Percentiles rank a stretch among this genome's conserved stretches.
phyloP scores from a whole-genome alignment of 2,113 vertebrate species.

The Gambusia affinis region DNA sequence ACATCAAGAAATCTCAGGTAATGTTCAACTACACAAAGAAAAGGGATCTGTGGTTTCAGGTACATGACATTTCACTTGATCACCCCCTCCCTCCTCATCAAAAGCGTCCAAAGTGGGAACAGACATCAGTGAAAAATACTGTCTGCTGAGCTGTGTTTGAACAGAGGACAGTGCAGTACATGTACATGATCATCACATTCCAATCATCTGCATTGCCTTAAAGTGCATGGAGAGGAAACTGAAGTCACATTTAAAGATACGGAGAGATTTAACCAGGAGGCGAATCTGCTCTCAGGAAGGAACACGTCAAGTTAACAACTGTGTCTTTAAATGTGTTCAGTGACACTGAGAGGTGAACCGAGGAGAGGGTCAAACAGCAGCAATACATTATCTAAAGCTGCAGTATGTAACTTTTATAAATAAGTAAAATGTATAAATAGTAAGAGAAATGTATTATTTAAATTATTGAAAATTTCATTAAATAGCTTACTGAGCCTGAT shows the following conservation, averaged over 20 bases:
- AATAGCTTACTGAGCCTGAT: too few relatives aligned
- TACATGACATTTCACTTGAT: slow-evolving; percentile 11
- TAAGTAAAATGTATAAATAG: too few relatives aligned
- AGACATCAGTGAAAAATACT: slow-evolving; percentile 4
- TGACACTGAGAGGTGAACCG: not conserved
- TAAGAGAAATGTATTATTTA: too few relatives aligned
- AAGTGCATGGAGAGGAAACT: slow-evolving; percentile 73
- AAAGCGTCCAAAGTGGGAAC: not conserved
- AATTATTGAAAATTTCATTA: too few relatives aligned
- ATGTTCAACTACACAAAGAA: slow-evolving; percentile 13
- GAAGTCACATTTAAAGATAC: slow-evolving; percentile 1
- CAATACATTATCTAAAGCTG: not conserved
- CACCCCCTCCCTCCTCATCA: not conserved
- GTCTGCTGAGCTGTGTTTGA: not conserved
- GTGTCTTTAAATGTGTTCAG: slow-evolving; percentile 3
- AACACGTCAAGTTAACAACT: not conserved
- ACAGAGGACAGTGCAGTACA: slow-evolving; percentile 1
- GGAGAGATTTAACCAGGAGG: not conserved
- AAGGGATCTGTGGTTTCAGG: slow-evolving; percentile 4
- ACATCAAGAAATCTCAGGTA: not conserved
- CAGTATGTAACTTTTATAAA: too few relatives aligned
- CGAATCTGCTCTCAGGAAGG: not conserved
- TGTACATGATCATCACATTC: slow-evolving; percentile 15
- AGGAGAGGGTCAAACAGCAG: not conserved
- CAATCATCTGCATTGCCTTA: slow-evolving; percentile 74